Base-by-base conservation (phyloP, 2,113 vertebrate species). In the Alosa alosa region DNA sequence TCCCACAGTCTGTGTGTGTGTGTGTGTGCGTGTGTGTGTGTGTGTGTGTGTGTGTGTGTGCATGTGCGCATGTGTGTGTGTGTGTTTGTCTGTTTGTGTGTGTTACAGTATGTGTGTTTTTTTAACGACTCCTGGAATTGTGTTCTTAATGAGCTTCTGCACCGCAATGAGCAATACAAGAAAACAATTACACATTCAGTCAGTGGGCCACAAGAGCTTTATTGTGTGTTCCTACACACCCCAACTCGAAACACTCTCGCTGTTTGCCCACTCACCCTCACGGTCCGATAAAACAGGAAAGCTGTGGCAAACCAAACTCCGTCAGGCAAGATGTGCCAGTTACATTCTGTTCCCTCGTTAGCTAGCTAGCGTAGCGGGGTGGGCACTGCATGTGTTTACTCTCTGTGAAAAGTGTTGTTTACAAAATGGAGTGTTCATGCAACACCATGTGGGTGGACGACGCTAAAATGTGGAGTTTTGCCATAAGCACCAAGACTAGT, bases 61-160 rank as follows among this genome's bases (percentile, higher is more conserved):
- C 36, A 25, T 72, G 64, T 36, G 64, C n/a, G 25, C 31, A 25
- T 72, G 64, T 72, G 64, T 72, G 64, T 72, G 1, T 8, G 3
- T 8, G 57, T 64, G 57, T 22, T 18, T n/a, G 60, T 64, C 22
- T 64, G 60, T 64, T 22, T 64, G 55, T 64, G 60, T 64, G 60
- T 60, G 55, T 60, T 0, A n/a, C n/a, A n/a, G n/a, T n/a, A n/a
- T 60, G 55, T 57, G 55, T 64, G 20, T 64, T 1, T 72, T 72
- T 78, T 78, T 78, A 78, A 78, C 15, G 36, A 41, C 31, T 5
- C 36, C 39, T 78, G 72, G 72, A 78, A 75, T 4, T 57, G 72
- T 78, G 72, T 36, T 78, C 31, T 39, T 78, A 39, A 78, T 78
- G 4, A 78, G 72, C 72, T 78, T 78, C 36, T 78, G 72, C 36